Base-by-base conservation (phyloP, 2,888 invertebrate genomes). In the Gymnocheta viridis region DNA sequence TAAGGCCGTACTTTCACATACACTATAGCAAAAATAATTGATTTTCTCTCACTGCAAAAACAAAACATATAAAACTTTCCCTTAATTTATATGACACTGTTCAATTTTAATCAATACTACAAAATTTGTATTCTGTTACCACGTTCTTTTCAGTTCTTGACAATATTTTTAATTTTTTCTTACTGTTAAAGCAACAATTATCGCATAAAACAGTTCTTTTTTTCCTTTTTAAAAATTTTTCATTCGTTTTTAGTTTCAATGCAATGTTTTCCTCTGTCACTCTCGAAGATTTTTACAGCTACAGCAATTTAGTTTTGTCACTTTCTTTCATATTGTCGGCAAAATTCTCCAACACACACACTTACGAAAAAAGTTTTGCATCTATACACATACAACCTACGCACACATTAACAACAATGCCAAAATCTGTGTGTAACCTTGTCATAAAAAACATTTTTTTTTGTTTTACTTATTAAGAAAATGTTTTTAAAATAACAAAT, bases 371-470 rank as follows among this genome's bases (percentile, higher is more conserved):
- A 66, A 78, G 49, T 44, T 47, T 73, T 32, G 49, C 44, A 56
- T 27, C 62, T 41, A 49, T 35, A 41, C 77, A 78, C 64, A 64
- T 41, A 66, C 64, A 73, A 41, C 56, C 67, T 54, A 78, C 74
- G 74, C 70, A 60, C 56, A 66, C 69, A 74, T 51, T 78, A 70
- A 70, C 79, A 83, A 83, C 79, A 83, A 83, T 83, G 79, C 79
- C 79, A 83, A 76, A 76, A 83, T 64, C 83, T 80, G 67, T 82
- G 72, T 84, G 72, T 81, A 84, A 84, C 84, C 84, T 84, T 84
- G 84, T 73, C 69, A 56, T 44, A 79, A 74, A 51, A 70, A 60
- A 67, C 60, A 78, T n/a, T 62, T 54, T 72, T 41, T 56, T 62
- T 49, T 64, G 9, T 51, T 77, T 58, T 58, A 47, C 2, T 66